A percentile compares a stretch with the other conserved stretches of the same genome.
Evolutionary conservation across 2,797 vertebrate genomes (phyloP).

Genomic region (Leuciscus waleckii): DNA sequence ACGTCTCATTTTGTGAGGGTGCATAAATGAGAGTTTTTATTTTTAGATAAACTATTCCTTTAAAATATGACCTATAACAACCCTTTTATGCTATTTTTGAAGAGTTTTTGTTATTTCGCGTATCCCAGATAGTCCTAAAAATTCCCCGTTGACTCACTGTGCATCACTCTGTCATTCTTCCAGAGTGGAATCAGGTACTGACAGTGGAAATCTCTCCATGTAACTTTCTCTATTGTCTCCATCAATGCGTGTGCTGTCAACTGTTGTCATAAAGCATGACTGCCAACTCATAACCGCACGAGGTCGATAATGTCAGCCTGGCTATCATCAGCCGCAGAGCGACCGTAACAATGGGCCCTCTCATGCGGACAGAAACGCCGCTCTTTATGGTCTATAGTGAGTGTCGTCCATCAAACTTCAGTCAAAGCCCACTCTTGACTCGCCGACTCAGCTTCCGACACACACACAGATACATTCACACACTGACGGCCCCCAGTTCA

Average conservation of each 20-base stretch:
- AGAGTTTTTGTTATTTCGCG: neutral
- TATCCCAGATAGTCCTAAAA: neutral
- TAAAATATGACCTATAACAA: neutral
- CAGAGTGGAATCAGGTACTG: constrained; percentile 52
- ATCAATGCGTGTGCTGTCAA: constrained; percentile 61
- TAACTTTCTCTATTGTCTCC: constrained; percentile 38
- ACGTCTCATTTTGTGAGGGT: neutral
- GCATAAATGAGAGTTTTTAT: neutral
- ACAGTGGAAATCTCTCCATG: constrained; percentile 40
- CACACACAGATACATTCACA: constrained; percentile 41
- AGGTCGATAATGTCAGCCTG: constrained; percentile 64
- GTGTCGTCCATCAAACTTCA: constrained; percentile 62
- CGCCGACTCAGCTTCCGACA: constrained; percentile 53
- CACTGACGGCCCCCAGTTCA: constrained; percentile 44
- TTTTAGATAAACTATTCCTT: neutral
- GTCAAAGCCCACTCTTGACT: constrained; percentile 58
- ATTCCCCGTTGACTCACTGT: constrained; percentile 25
- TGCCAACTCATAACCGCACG: constrained; percentile 58
- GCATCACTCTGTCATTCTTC: constrained; percentile 28
- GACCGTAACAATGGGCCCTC: constrained; percentile 57
- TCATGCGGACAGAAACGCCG: constrained; percentile 57
- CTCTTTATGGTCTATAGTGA: constrained; percentile 54
- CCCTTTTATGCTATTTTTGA: neutral
- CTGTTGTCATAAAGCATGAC: constrained; percentile 60
- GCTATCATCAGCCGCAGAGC: constrained; percentile 60